These are phyloP conservation scores for Trachops cirrhosus DNA, from an alignment of 2,797 vertebrate genomes.

Conservation along the genomic window DNA sequence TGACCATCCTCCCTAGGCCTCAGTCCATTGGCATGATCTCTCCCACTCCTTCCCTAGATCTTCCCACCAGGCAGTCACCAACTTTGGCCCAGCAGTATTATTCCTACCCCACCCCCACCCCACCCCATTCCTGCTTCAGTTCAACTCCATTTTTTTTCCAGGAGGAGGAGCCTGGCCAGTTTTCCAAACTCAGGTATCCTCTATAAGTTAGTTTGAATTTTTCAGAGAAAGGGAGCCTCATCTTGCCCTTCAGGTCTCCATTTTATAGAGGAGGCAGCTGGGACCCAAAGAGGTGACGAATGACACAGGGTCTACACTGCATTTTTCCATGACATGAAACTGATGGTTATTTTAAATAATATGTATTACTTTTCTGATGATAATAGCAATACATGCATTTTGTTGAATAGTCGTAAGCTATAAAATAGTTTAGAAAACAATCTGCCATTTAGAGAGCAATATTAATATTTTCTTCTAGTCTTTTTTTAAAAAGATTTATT, in stretches of 20 bases:
- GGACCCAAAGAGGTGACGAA: not conserved
- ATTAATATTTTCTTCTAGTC: not conserved
- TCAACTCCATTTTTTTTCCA: not conserved
- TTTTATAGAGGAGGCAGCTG: constrained; percentile 8
- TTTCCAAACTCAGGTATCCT: not conserved
- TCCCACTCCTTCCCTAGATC: not conserved
- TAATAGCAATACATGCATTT: not conserved
- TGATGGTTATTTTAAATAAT: not conserved
- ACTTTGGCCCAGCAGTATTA: not conserved
- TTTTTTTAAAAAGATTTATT: no score
- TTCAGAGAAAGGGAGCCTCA: not conserved
- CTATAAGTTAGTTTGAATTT: constrained; percentile 16
- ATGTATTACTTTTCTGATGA: not conserved
- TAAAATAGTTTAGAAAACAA: constrained; percentile 9
- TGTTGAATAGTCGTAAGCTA: not conserved
- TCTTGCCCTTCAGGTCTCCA: not conserved
- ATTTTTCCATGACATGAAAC: not conserved
- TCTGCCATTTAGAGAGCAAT: not conserved
- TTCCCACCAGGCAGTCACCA: not conserved
- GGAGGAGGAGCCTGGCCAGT: not conserved
- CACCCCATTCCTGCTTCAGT: not conserved
- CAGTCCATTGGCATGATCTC: not conserved
- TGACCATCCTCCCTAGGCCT: not conserved
- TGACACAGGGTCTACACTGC: not conserved
- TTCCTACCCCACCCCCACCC: not conserved